A percentile compares a stretch with the other conserved stretches of the same genome.
These are phyloP conservation scores for Cephus spinipes DNA, from an alignment of 2,888 invertebrate genomes.

Conservation along the genomic window DNA sequence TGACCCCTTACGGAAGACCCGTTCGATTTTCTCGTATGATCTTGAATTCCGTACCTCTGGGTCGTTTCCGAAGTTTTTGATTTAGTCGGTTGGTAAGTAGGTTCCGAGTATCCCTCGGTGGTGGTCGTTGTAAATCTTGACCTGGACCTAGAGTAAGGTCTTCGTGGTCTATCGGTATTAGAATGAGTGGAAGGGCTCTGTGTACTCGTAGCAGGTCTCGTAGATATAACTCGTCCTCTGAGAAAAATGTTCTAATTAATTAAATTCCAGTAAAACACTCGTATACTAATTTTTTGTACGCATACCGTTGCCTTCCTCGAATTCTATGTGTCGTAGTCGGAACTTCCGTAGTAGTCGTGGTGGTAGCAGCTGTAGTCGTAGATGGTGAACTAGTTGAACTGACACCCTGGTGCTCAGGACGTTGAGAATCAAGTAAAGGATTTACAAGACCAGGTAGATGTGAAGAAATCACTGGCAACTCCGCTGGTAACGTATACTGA, in stretches of 20 bases:
- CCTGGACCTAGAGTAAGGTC: conserved; percentile 57
- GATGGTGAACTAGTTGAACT: conserved; percentile 31
- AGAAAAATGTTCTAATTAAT: conserved; percentile 14
- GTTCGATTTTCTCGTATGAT: conserved; percentile 11
- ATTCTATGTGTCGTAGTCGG: conserved; percentile 50
- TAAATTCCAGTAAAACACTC: background rate
- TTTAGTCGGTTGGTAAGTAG: conserved; percentile 55
- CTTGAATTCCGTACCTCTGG: conserved; percentile 37
- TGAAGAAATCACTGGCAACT: conserved; percentile 71
- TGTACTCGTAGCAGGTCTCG: conserved; percentile 49
- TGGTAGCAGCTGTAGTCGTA: conserved; percentile 41
- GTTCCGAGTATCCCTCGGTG: conserved; percentile 55
- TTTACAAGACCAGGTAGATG: conserved; percentile 74
- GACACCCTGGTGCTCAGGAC: conserved; percentile 22
- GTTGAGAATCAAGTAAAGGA: conserved; percentile 70
- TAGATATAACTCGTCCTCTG: conserved; percentile 47
- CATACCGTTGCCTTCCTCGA: conserved; percentile 51
- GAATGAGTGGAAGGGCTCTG: conserved; percentile 35
- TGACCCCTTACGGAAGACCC: background rate
- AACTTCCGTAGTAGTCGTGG: conserved; percentile 22
- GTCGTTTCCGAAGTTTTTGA: conserved; percentile 49
- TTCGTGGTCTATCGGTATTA: conserved; percentile 47
- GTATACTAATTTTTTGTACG: background rate
- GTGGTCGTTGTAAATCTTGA: conserved; percentile 53
- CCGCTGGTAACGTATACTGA: conserved; percentile 70